Evolutionary conservation across 2,113 vertebrate genomes (phyloP).

Genomic region (Ceyx cyanopectus): DNA sequence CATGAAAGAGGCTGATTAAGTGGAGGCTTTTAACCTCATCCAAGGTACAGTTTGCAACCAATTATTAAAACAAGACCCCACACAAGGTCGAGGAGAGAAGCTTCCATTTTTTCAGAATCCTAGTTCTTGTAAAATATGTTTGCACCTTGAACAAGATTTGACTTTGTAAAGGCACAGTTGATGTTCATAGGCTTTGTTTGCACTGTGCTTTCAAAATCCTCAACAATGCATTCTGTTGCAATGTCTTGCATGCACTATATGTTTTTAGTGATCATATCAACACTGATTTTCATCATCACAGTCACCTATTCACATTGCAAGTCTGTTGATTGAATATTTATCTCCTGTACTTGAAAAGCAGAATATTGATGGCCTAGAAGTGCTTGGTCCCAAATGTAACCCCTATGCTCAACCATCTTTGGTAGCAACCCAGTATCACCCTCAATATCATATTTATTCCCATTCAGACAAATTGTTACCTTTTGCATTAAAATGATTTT

Average conservation of each 20-base stretch:
- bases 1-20: not conserved
- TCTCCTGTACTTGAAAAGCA: not conserved
- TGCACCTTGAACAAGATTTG: not conserved
- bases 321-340: not conserved
- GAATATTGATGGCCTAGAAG: not conserved
- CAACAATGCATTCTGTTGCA: not conserved
- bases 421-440: not conserved
- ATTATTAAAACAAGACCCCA: not conserved
- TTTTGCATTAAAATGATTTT: not conserved
- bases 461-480: not conserved
- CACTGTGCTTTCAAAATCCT: not conserved
- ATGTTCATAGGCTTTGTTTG: not conserved
- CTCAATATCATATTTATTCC: not conserved
- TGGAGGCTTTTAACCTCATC: not conserved
- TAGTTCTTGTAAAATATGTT: not conserved
- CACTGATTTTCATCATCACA: not conserved
- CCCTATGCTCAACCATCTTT: not conserved
- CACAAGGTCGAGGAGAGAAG: not conserved
- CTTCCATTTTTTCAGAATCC: not conserved
- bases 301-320: not conserved
- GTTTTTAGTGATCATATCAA: not conserved
- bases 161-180: not conserved
- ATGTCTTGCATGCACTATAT: fast-evolving
- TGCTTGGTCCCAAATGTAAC: not conserved
- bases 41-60: not conserved